Evolutionary conservation across 2,888 invertebrate genomes (phyloP).

Genomic region (Opisthograptis luteolata): DNA sequence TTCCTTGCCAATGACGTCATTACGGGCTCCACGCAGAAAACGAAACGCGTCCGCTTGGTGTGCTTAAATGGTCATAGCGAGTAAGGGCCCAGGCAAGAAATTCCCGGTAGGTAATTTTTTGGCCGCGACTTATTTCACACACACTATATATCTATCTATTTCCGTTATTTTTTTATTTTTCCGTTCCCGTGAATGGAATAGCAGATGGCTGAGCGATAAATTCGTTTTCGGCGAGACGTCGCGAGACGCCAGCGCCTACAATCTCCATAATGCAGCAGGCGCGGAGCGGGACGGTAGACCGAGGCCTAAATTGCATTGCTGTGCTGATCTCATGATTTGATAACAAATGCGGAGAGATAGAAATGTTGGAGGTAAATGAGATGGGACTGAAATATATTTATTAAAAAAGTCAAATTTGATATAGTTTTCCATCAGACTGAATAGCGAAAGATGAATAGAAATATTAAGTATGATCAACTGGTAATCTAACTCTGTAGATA

Average conservation of each 20-base stretch:
- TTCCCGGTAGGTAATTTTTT: too few relatives aligned
- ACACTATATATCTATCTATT: background rate
- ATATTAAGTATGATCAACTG: too few relatives aligned
- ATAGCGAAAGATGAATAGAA: too few relatives aligned
- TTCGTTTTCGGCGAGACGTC: slow-evolving; percentile 71
- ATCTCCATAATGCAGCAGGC: slow-evolving; percentile 76
- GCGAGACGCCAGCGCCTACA: slow-evolving; percentile 60
- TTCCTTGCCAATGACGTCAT: too few relatives aligned
- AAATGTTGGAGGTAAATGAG: slow-evolving; percentile 25
- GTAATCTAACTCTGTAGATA: too few relatives aligned
- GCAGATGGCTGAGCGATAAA: slow-evolving; percentile 79
- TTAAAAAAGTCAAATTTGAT: background rate
- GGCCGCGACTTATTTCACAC: too few relatives aligned
- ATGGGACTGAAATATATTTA: slow-evolving; percentile 17
- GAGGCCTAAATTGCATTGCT: slow-evolving; percentile 62
- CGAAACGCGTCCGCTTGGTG: too few relatives aligned
- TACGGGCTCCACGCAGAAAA: too few relatives aligned
- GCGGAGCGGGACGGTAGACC: slow-evolving; percentile 44
- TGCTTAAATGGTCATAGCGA: too few relatives aligned
- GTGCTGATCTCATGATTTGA: slow-evolving; percentile 55
- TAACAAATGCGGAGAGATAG: slow-evolving; percentile 41
- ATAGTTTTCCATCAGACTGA: background rate
- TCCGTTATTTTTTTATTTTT: slow-evolving; percentile 19
- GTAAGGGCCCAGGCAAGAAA: too few relatives aligned
- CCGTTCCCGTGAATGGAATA: slow-evolving; percentile 61